Percentiles rank a stretch among this genome's conserved stretches.
Conservation (phyloP, 2,113 vertebrate species). For the Callithrix jacchus region DNA sequence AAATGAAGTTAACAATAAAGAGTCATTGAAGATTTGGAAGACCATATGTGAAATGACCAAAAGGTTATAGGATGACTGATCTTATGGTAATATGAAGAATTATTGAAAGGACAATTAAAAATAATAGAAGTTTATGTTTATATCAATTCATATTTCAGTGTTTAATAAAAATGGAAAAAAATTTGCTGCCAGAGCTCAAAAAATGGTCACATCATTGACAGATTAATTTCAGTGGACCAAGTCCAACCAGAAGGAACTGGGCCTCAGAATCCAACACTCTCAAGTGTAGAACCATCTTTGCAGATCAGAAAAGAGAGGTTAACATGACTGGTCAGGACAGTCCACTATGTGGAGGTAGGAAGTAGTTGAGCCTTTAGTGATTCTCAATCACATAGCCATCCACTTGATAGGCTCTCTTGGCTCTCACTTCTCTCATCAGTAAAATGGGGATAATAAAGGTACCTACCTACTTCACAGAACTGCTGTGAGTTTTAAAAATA, state of each 20-base stretch:
- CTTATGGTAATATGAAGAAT: neutral
- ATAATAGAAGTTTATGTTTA: neutral
- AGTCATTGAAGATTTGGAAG: neutral
- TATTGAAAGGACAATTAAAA: neutral
- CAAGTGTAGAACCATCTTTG: neutral
- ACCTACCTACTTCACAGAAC: neutral
- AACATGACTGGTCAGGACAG: neutral
- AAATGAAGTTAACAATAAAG: neutral
- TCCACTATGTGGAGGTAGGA: fast-evolving
- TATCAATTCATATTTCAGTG: neutral
- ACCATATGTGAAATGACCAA: neutral
- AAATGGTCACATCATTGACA: neutral
- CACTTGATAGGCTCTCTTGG: neutral
- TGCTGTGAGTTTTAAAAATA: neutral
- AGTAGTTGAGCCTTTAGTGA: neutral
- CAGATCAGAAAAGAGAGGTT: neutral
- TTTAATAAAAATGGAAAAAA: constrained; percentile 32
- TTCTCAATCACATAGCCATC: neutral
- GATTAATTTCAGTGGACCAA: neutral
- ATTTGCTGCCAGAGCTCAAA: neutral
- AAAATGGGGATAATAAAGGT: neutral
- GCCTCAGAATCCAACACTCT: neutral
- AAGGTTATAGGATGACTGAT: neutral
- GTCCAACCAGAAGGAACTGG: neutral
- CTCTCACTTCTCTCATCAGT: neutral